Evolutionary conservation across 2,888 invertebrate species (phyloP), one percentile per base, ranked within the genome.

Genomic region (Stenoptilia bipunctidactyla): DNA sequence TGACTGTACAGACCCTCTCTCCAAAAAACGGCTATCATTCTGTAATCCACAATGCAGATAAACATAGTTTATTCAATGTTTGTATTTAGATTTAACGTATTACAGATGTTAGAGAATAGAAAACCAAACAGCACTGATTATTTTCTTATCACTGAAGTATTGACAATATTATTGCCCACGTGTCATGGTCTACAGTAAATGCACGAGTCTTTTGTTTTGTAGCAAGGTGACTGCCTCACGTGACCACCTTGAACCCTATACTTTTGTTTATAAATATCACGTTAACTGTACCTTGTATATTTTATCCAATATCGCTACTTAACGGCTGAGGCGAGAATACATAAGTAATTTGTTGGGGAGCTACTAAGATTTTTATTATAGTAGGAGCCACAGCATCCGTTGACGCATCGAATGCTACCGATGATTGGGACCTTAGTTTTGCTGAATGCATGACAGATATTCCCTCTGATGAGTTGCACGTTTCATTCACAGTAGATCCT

Each of bases 331-430:
- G 71, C 82, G 82, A 76, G 79, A 74, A 71, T 63, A 77, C 69
- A 80, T 82, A 79, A 82, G 82, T 82, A 76, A 71, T 61, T 70
- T 67, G 63, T 64, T 66, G 58, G 70, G 66, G 72, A 62, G 63
- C 59, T 70, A 53, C 59, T 66, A 63, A 66, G 61, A 50, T 45
- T 52, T 52, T 62, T 64, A n/a, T 60, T 71, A 54, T 57, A 51
- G 55, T 70, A 65, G 62, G 69, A 61, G 61, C 61, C 62, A 61
- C 57, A 53, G 55, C 56, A 59, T n/a, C n/a, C n/a, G 45, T 52
- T 51, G 56, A 49, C 62, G 64, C 73, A 68, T 76, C 68, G 63
- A 61, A 56, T 73, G 62, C 65, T 61, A 62, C 69, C 61, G 74
- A 71, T 77, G 69, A 66, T 57, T 58, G 63, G 55, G 53, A 57